Conservation (phyloP, 2,797 vertebrate species). For the Mormyrus hasselquistii region DNA sequence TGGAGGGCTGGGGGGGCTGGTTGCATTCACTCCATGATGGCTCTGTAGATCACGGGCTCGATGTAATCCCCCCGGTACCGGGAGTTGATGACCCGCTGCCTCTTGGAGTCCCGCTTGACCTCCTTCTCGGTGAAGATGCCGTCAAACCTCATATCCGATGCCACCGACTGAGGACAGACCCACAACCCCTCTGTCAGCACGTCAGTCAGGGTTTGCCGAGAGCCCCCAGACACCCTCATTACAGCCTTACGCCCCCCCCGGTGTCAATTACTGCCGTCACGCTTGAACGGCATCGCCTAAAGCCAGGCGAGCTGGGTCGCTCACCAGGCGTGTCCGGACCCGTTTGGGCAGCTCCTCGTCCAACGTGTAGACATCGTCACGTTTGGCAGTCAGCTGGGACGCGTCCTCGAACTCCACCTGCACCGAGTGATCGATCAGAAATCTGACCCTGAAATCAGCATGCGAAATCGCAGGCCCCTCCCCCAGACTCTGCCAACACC, state of each 20-base stretch:
- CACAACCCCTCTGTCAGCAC: not conserved
- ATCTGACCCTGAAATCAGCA: not conserved
- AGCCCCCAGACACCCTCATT: not conserved
- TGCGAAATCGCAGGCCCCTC: not conserved
- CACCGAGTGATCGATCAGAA: too few species aligned
- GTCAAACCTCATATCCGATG: slow-evolving; percentile 95
- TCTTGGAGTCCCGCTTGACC: slow-evolving; percentile 85
- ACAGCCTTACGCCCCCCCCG: not conserved
- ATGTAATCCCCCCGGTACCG: slow-evolving; percentile 93
- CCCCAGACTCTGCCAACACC: too few species aligned
- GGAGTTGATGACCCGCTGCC: slow-evolving; percentile 92
- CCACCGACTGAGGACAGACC: slow-evolving; percentile 71
- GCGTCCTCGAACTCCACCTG: slow-evolving; percentile 98
- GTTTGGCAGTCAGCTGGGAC: slow-evolving; percentile 88
- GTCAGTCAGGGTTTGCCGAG: not conserved
- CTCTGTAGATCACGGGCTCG: slow-evolving; percentile 84
- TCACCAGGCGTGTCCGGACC: slow-evolving; percentile 90
- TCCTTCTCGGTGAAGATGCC: slow-evolving; percentile 87
- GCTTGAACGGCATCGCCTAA: not conserved
- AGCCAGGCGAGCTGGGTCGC: slow-evolving; percentile 22
- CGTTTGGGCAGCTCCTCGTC: slow-evolving; percentile 96
- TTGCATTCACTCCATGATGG: slow-evolving; percentile 85
- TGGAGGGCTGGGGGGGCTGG: not conserved
- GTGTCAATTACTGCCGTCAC: not conserved
- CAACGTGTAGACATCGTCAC: slow-evolving; percentile 93